Percentiles rank a stretch among this genome's conserved stretches.
Evolutionary conservation across 2,113 vertebrate genomes (phyloP).

Genomic region (Ptilonorhynchus violaceus): DNA sequence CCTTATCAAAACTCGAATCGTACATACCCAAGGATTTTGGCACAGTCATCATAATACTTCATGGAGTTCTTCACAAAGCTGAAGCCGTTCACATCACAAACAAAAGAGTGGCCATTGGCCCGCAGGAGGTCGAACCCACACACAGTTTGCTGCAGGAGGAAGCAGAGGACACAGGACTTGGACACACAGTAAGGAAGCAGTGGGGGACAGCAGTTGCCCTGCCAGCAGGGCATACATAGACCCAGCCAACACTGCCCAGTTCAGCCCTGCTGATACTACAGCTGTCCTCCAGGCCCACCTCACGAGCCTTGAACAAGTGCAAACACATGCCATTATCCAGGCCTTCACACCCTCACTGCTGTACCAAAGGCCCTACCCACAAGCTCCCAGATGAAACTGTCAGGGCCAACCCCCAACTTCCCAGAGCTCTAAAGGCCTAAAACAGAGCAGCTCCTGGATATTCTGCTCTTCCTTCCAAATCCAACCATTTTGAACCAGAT

Average conservation of each 20-base stretch:
- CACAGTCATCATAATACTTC: constrained; percentile 99
- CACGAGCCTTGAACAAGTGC: neutral
- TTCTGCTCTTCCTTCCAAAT: neutral
- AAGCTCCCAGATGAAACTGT: rapidly evolving
- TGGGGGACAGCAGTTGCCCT: neutral
- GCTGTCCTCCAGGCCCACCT: neutral
- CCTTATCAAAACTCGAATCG: neutral
- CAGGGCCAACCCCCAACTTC: neutral
- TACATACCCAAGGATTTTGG: constrained; percentile 94
- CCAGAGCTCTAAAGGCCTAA: neutral
- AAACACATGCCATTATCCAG: neutral
- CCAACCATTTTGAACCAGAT: neutral
- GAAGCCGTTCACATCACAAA: constrained; percentile 97
- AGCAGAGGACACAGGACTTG: neutral
- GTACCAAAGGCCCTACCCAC: neutral
- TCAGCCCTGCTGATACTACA: neutral
- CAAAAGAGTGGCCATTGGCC: constrained; percentile 95
- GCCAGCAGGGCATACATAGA: neutral
- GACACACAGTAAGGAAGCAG: neutral
- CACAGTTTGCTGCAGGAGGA: constrained; percentile 88
- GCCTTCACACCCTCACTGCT: neutral
- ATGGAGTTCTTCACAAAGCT: constrained; percentile 99
- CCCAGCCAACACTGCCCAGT: neutral
- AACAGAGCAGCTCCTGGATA: neutral
- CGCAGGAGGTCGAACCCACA: constrained; percentile 96